Evolutionary conservation across 2,113 vertebrate genomes (phyloP), one percentile per base, ranked within the genome.

Genomic region (Halichoerus grypus): DNA sequence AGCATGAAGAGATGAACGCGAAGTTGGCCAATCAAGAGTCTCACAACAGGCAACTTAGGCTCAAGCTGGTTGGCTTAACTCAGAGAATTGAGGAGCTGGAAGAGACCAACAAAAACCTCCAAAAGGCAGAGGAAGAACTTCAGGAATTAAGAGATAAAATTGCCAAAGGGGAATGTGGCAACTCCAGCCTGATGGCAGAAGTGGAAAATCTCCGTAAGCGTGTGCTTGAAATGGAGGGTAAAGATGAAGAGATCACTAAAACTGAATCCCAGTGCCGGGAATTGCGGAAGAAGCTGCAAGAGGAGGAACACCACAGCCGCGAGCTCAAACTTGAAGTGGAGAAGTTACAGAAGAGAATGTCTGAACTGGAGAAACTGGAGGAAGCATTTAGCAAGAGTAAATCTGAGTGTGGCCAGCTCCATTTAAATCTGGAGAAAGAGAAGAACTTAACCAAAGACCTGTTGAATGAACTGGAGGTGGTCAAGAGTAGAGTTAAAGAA

Each of bases 191-290:
- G 51, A 99, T 99, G 99, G 98, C 99, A 0, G 99, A 99, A 98
- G 99, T 99, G 95, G 99, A 99, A 98, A 99, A 99, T 79, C 99
- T 99, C 36, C 98, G 99, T 33, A 99, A 99, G 97, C 99, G 99
- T 0, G 99, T 99, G 28, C 98, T 99, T 86, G 99, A 99, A 98
- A 99, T 99, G 99, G 99, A 99, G 96, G 99, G 99, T 2, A 99
- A 99, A 86, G 99, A 99, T 12, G 99, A 99, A 94, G 99, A 99
- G 98, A 99, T 99, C 95, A 99, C 98, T 1, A 99, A 99, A 97
- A 99, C 99, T 0, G 99, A 99, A 98, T 98, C 98, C 46, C 99
- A 99, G 94, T 99, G 99, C 98, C 98, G 98, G 96, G 99, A 99
- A 95, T 97, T 99, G 93, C 99, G 98, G 98, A 99, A 99, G 94